Evolutionary conservation across 2,113 vertebrate genomes (phyloP).

Genomic region (Willisornis vidua): DNA sequence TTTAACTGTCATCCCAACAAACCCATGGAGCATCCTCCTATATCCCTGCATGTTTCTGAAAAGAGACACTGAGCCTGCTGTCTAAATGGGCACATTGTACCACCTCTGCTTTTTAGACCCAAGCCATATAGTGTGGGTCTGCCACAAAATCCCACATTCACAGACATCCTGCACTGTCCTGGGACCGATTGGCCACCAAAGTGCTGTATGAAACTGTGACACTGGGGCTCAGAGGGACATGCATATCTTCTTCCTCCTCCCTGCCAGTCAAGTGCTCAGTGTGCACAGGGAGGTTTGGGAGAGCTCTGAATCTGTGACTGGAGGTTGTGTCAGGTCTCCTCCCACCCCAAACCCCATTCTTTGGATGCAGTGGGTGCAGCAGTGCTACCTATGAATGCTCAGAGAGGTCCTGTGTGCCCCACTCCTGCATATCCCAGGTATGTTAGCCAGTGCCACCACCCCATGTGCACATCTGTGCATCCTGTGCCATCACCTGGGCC

Average conservation of each 20-base stretch:
- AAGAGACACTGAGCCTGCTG: background rate
- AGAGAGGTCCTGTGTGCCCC: background rate
- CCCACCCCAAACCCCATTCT: background rate
- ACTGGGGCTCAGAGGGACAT: background rate
- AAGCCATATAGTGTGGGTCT: background rate
- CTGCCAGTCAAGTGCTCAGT: background rate
- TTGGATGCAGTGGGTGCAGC: background rate
- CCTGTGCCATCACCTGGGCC: background rate
- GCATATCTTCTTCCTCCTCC: background rate
- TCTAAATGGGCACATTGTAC: background rate
- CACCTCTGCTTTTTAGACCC: background rate
- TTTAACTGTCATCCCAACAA: background rate
- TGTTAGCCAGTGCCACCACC: background rate
- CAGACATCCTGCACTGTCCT: background rate
- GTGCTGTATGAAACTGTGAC: background rate
- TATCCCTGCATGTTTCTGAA: background rate
- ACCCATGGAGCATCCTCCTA: background rate
- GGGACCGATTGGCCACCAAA: background rate
- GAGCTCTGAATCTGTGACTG: background rate
- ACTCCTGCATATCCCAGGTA: background rate
- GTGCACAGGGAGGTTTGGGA: background rate
- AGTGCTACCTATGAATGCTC: background rate
- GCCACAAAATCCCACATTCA: background rate
- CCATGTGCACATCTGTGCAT: fast-evolving
- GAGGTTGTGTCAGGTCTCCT: background rate